A percentile compares a stretch with the other conserved stretches of the same genome.
phyloP scores from a whole-genome alignment of 2,797 vertebrate species.

The Thamnophis elegans region DNA sequence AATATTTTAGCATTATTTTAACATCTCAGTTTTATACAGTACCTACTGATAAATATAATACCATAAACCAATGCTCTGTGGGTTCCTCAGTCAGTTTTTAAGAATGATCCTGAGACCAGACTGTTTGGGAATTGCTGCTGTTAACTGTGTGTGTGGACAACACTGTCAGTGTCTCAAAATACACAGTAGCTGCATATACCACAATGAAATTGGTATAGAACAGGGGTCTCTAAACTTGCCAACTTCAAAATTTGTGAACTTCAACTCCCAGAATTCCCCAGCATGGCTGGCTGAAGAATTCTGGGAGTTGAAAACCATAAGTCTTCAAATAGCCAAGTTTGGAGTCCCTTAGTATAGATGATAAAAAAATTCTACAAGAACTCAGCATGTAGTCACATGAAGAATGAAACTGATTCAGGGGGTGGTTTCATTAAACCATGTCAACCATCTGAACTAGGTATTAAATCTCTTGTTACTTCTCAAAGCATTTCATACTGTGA shows the following conservation, averaged over 20 bases:
- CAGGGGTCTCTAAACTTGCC: background rate
- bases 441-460: background rate
- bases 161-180: background rate
- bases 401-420: background rate
- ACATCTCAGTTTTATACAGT: background rate
- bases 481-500: background rate
- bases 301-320: background rate
- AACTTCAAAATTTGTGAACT: background rate
- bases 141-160: background rate
- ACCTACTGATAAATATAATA: background rate
- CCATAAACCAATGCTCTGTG: background rate
- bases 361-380: background rate
- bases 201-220: background rate
- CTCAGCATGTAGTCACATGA: background rate
- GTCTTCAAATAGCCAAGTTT: background rate
- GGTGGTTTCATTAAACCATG: background rate
- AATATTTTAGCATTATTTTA: background rate
- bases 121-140: background rate
- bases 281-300: background rate
- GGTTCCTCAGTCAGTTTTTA: background rate
- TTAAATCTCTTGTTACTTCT: slow-evolving; percentile 7
- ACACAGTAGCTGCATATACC: background rate
- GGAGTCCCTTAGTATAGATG: background rate
- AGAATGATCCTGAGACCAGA: background rate
- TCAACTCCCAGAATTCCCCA: too few species aligned